Conservation (phyloP, 2,797 vertebrate genomes). For the Podarcis lilfordi region DNA sequence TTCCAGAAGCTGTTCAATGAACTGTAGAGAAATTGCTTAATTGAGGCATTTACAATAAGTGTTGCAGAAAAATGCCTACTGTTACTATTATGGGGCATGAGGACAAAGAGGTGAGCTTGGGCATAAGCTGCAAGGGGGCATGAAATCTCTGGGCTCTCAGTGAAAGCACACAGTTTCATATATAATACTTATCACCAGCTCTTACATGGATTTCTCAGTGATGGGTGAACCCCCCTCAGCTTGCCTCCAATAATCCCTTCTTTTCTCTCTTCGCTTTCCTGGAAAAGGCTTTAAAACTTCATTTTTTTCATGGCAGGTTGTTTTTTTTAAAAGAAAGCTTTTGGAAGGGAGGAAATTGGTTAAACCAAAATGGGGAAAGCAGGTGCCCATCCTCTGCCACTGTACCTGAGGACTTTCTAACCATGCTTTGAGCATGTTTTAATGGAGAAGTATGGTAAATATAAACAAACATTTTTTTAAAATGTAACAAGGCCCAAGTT, state of each 20-base stretch:
- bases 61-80: constrained; percentile 55
- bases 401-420: background rate
- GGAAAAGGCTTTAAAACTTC: background rate
- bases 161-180: background rate
- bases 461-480: background rate
- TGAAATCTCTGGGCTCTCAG: background rate
- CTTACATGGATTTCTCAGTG: background rate
- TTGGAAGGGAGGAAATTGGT: background rate
- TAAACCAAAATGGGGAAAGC: background rate
- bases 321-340: background rate
- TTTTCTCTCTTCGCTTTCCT: background rate
- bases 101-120: background rate
- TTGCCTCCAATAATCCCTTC: background rate
- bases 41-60: constrained; percentile 63
- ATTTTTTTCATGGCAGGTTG: too few species aligned
- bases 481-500: too few species aligned
- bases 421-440: background rate
- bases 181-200: background rate
- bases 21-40: constrained; percentile 51
- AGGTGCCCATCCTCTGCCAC: background rate
- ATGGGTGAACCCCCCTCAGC: background rate
- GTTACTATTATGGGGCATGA: constrained; percentile 18
- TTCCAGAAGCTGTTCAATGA: constrained; percentile 52
- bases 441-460: background rate
- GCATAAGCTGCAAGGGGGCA: background rate